phyloP scores from a whole-genome alignment of 1,140 invertebrate genomes.

The Euwallacea fornicatus region DNA sequence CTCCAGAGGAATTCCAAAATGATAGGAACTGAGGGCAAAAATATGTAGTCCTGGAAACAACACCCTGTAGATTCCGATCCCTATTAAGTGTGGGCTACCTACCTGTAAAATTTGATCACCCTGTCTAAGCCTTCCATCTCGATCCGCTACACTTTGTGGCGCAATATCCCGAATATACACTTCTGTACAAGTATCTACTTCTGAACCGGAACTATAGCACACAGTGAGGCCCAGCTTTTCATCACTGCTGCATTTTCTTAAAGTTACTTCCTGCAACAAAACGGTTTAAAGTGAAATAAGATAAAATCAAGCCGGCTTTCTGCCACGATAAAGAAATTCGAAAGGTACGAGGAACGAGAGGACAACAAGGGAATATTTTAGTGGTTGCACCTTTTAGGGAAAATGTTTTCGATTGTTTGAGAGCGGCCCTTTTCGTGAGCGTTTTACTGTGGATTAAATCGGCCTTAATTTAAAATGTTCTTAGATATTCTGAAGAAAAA shows the following conservation, averaged over 20 bases:
- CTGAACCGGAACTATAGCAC: constrained; percentile 66
- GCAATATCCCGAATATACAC: constrained; percentile 75
- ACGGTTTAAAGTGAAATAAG: constrained; percentile 22
- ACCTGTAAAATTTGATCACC: constrained; percentile 76
- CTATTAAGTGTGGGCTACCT: background rate
- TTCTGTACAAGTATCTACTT: constrained; percentile 61
- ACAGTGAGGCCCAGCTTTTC: constrained; percentile 71
- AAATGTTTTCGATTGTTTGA: too few relatives aligned
- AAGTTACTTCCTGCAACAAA: constrained; percentile 68
- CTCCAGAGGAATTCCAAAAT: too few relatives aligned
- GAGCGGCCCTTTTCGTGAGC: too few relatives aligned
- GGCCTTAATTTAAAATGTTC: too few relatives aligned
- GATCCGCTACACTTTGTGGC: constrained; percentile 67
- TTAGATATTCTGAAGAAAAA: too few relatives aligned
- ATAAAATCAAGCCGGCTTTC: constrained; percentile 18
- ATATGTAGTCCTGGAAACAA: too few relatives aligned
- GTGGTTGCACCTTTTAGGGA: too few relatives aligned
- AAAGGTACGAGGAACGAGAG: too few relatives aligned
- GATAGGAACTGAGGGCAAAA: too few relatives aligned
- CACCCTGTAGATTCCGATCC: too few relatives aligned
- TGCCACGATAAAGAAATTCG: constrained; percentile 2
- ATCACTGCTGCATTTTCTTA: constrained; percentile 59
- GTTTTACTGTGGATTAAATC: too few relatives aligned
- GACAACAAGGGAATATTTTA: too few relatives aligned
- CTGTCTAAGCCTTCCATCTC: constrained; percentile 68